Conservation (phyloP, 2,888 invertebrate genomes). For the Phengaris alcon region DNA sequence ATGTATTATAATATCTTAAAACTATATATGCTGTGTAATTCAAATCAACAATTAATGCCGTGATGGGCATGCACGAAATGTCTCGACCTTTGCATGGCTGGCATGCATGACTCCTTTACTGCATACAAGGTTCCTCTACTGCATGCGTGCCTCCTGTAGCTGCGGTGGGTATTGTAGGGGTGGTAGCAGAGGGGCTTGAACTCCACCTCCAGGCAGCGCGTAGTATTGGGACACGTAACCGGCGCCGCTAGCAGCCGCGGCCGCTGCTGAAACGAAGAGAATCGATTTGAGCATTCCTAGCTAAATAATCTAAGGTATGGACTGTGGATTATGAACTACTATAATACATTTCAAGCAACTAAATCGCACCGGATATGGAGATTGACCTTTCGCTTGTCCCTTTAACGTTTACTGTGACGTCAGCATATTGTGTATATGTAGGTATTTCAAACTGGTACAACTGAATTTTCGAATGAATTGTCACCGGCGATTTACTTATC, state of each 20-base stretch:
- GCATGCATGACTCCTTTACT: slow-evolving; percentile 21
- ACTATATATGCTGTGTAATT: slow-evolving; percentile 23
- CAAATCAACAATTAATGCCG: slow-evolving; percentile 35
- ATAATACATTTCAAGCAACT: not conserved
- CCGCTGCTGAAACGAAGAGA: slow-evolving; percentile 53
- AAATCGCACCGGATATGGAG: not conserved
- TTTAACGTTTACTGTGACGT: not conserved
- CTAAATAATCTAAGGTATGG: not conserved
- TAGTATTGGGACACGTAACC: slow-evolving; percentile 88
- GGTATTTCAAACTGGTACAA: no score
- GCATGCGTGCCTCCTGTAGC: slow-evolving; percentile 88
- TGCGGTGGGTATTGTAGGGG: slow-evolving; percentile 82
- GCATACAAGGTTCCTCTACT: slow-evolving; percentile 64
- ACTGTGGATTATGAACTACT: not conserved
- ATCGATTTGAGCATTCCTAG: slow-evolving; percentile 1
- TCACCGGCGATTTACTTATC: no score
- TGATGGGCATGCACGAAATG: slow-evolving; percentile 14
- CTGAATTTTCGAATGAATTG: no score
- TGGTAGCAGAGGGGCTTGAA: slow-evolving; percentile 81
- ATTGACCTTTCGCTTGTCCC: not conserved
- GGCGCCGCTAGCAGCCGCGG: slow-evolving; percentile 80
- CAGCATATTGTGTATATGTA: not conserved
- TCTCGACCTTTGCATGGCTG: slow-evolving; percentile 6
- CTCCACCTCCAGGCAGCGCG: slow-evolving; percentile 81
- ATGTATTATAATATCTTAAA: slow-evolving; percentile 39